phyloP scores from a whole-genome alignment of 2,113 vertebrate species.

The Corynorhinus townsendii region DNA sequence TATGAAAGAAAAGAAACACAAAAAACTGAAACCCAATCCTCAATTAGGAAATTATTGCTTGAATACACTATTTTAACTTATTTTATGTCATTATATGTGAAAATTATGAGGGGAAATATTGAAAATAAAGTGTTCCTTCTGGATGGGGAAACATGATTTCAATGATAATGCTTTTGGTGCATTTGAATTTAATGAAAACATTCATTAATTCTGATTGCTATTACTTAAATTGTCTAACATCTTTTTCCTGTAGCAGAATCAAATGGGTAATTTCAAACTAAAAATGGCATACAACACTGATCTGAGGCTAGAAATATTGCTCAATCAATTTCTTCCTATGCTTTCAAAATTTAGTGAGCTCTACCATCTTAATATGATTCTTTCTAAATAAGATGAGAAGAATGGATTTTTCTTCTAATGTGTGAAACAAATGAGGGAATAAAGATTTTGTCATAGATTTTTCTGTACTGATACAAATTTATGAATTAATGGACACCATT shows the following conservation, averaged over 20 bases:
- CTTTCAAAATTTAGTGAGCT: slow-evolving; percentile 59
- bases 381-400: slow-evolving; percentile 47
- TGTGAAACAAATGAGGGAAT: not conserved
- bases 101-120: not conserved
- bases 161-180: slow-evolving; percentile 4
- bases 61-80: not conserved
- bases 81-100: not conserved
- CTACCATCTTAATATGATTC: slow-evolving; percentile 46
- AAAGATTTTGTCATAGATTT: slow-evolving; percentile 29
- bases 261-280: slow-evolving; percentile 53
- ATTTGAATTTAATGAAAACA: slow-evolving; percentile 48
- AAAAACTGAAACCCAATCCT: not conserved
- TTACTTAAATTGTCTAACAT: slow-evolving; percentile 52
- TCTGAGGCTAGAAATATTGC: slow-evolving; percentile 55
- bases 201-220: slow-evolving; percentile 57
- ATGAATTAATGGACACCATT: not conserved
- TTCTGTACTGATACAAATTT: slow-evolving; percentile 35
- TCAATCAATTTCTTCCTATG: slow-evolving; percentile 65
- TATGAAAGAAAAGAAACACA: not conserved
- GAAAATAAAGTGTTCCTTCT: not conserved
- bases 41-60: not conserved
- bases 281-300: slow-evolving; percentile 41
- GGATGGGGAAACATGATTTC: not conserved
- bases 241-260: slow-evolving; percentile 38
- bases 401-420: slow-evolving; percentile 47